Evolutionary conservation across 1,140 invertebrate species (phyloP).

Genomic region (Ectropis grisescens): DNA sequence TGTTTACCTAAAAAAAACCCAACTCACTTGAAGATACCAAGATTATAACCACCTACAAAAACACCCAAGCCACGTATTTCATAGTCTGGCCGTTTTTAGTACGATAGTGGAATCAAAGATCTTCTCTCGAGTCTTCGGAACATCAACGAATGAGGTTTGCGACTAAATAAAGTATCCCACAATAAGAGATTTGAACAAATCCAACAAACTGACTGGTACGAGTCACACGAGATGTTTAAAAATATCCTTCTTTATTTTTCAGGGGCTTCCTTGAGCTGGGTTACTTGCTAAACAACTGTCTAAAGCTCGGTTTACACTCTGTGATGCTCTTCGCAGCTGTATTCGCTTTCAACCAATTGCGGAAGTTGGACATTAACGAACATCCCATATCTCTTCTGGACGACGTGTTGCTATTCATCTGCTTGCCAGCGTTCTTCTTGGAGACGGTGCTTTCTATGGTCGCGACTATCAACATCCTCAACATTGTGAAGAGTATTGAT

Average conservation of each 20-base stretch:
- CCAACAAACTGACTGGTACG: too few species aligned
- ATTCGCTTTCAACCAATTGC: slow-evolving; percentile 72
- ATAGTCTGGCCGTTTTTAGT: too few species aligned
- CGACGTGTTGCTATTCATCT: slow-evolving; percentile 79
- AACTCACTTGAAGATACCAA: too few species aligned
- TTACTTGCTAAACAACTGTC: slow-evolving; percentile 57
- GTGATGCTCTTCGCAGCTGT: slow-evolving; percentile 71
- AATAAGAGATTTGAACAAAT: too few species aligned
- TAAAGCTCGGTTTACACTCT: slow-evolving; percentile 62
- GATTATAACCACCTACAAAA: too few species aligned
- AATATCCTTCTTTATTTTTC: slow-evolving; percentile 10
- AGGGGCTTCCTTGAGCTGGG: slow-evolving; percentile 57
- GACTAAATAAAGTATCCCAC: too few species aligned
- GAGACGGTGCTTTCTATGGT: slow-evolving; percentile 76
- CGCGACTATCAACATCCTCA: slow-evolving; percentile 70
- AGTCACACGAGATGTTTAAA: too few species aligned
- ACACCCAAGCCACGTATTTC: too few species aligned
- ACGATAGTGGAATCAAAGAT: too few species aligned
- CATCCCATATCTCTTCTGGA: slow-evolving; percentile 78
- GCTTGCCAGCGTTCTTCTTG: slow-evolving; percentile 80
- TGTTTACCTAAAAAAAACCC: too few species aligned
- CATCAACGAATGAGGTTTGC: too few species aligned
- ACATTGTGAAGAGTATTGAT: slow-evolving; percentile 66
- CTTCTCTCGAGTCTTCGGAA: too few species aligned
- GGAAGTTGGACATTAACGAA: slow-evolving; percentile 75